Evolutionary conservation across 2,797 vertebrate genomes (phyloP).

Genomic region (Enteromius afrohamiltoni): DNA sequence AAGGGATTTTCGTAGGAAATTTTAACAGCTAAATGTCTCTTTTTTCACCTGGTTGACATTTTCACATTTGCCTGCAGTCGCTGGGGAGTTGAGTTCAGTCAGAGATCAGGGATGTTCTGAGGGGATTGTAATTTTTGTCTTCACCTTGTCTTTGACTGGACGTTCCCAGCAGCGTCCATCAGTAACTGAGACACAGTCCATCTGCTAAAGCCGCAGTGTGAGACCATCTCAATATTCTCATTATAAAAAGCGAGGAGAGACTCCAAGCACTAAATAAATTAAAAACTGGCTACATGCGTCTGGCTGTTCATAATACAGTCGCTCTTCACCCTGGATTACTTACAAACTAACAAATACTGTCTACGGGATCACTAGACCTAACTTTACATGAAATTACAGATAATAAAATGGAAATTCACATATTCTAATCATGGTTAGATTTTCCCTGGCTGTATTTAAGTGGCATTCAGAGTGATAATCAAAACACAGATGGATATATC

Average conservation of each 20-base stretch:
- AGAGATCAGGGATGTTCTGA: conserved; percentile 21
- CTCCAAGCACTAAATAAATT: background rate
- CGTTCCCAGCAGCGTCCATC: conserved; percentile 1
- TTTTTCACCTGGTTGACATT: conserved; percentile 18
- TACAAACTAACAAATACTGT: background rate
- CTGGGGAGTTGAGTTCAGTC: conserved; percentile 24
- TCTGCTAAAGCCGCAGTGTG: conserved; percentile 3
- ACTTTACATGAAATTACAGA: background rate
- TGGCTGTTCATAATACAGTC: background rate
- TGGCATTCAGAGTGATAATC: too few relatives aligned
- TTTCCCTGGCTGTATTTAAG: too few relatives aligned
- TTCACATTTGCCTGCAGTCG: background rate
- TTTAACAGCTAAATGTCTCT: conserved; percentile 40
- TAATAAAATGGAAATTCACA: too few relatives aligned
- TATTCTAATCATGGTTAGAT: too few relatives aligned
- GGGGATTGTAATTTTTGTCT: background rate
- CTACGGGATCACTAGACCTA: background rate
- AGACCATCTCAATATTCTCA: conserved; percentile 1
- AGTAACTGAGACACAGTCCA: background rate
- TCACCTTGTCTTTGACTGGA: background rate
- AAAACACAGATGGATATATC: too few relatives aligned
- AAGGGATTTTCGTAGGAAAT: conserved; percentile 26
- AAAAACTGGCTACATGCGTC: background rate
- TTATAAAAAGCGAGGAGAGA: background rate
- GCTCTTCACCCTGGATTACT: background rate